Evolutionary conservation across 2,113 vertebrate species (phyloP).

Genomic region (Syngnathus scovelli): DNA sequence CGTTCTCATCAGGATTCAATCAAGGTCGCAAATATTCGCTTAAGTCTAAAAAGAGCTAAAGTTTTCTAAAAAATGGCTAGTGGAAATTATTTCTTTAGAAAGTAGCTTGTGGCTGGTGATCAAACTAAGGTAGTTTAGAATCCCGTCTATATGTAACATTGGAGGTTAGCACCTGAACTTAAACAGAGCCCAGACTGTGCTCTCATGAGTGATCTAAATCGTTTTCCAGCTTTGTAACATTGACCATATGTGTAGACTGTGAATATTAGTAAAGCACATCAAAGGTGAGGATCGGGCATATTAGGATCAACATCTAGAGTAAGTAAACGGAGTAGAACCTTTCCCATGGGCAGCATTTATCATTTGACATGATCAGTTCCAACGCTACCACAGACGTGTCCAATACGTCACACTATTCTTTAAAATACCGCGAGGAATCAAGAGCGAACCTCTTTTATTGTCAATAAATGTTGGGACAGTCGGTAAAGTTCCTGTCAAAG

Average conservation of each 20-base stretch:
- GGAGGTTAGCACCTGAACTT: slow-evolving; percentile 26
- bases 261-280: slow-evolving; percentile 18
- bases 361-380: slow-evolving; percentile 9
- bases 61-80: too few species aligned
- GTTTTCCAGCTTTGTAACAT: slow-evolving; percentile 16
- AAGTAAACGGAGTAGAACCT: slow-evolving; percentile 26
- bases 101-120: too few species aligned
- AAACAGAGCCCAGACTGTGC: slow-evolving; percentile 22
- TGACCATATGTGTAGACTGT: slow-evolving; percentile 10
- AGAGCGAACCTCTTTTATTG: slow-evolving; percentile 19
- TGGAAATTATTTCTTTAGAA: too few species aligned
- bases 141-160: slow-evolving; percentile 1
- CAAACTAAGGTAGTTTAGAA: too few species aligned
- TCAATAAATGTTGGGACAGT: slow-evolving; percentile 94
- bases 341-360: not conserved
- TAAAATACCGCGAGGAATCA: slow-evolving; percentile 33
- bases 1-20: too few species aligned
- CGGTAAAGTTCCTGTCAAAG: slow-evolving; percentile 92
- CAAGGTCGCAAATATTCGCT: too few species aligned
- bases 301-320: slow-evolving; percentile 23
- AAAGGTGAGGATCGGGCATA: slow-evolving; percentile 18
- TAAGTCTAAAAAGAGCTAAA: too few species aligned
- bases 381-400: not conserved
- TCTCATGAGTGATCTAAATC: slow-evolving; percentile 28
- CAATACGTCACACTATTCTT: slow-evolving; percentile 15